A percentile compares a stretch with the other conserved stretches of the same genome.
Conservation (phyloP, 2,888 invertebrate genomes). For the Pandemis corylana region DNA sequence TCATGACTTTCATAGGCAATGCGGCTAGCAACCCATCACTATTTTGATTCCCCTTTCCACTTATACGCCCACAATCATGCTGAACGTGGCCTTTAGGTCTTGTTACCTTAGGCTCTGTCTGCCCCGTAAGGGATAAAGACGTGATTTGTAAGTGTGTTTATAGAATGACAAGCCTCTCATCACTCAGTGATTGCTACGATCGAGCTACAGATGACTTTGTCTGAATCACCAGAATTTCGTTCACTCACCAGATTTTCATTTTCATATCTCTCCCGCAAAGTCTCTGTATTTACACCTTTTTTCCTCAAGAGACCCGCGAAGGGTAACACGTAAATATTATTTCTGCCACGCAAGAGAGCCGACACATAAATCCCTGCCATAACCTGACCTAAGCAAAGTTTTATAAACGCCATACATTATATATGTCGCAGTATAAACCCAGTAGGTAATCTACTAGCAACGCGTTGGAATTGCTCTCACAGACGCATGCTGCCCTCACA, state of each 20-base stretch:
- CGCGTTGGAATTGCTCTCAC: neutral
- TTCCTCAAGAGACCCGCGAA: neutral
- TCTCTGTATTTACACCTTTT: neutral
- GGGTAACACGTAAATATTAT: neutral
- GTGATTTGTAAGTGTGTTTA: no score
- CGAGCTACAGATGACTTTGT: no score
- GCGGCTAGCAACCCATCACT: no score
- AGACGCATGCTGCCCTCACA: neutral
- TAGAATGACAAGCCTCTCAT: no score
- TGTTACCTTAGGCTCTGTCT: no score
- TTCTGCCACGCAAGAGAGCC: constrained; percentile 4
- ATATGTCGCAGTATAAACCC: neutral
- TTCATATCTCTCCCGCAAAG: neutral
- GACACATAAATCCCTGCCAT: constrained; percentile 11
- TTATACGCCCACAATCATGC: no score
- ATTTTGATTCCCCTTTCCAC: no score
- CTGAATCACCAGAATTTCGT: no score
- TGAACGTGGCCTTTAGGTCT: no score
- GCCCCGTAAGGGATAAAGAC: no score
- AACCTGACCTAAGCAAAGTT: constrained; percentile 13
- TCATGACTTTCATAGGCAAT: no score
- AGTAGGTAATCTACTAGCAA: neutral
- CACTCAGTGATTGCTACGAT: no score
- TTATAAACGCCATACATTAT: neutral
- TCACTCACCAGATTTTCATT: neutral